These are phyloP conservation scores for Meleagris gallopavo DNA, from an alignment of 2,113 vertebrate species.

Conservation along the genomic window DNA sequence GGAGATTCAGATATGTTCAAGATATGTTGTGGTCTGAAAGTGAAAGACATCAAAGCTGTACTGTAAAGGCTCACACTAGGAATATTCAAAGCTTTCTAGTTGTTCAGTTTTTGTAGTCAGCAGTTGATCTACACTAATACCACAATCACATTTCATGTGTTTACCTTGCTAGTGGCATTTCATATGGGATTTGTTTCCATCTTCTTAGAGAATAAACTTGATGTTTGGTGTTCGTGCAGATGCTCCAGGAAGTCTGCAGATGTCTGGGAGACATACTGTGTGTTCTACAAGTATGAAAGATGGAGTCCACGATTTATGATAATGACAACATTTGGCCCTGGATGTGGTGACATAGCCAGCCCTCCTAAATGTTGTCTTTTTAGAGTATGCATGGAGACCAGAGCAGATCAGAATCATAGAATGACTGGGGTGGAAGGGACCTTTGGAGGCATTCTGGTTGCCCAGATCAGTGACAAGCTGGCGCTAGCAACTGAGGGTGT, in stretches of 20 bases:
- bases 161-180: background rate
- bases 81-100: background rate
- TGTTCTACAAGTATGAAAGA: background rate
- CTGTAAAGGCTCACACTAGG: background rate
- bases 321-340: background rate
- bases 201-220: background rate
- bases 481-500: background rate
- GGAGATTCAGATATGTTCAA: background rate
- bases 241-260: background rate
- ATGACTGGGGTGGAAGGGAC: background rate
- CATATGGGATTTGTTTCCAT: background rate
- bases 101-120: slow-evolving; percentile 9
- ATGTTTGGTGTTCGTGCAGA: background rate
- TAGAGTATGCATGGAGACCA: background rate
- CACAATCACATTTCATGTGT: background rate
- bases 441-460: background rate
- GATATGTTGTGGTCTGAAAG: background rate
- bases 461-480: background rate
- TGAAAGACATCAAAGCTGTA: background rate
- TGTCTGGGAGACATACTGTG: background rate
- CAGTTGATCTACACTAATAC: background rate
- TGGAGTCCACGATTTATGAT: background rate
- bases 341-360: background rate
- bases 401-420: background rate
- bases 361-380: background rate